These are phyloP conservation scores for Cariama cristata DNA, from an alignment of 2,113 vertebrate genomes.

Conservation along the genomic window DNA sequence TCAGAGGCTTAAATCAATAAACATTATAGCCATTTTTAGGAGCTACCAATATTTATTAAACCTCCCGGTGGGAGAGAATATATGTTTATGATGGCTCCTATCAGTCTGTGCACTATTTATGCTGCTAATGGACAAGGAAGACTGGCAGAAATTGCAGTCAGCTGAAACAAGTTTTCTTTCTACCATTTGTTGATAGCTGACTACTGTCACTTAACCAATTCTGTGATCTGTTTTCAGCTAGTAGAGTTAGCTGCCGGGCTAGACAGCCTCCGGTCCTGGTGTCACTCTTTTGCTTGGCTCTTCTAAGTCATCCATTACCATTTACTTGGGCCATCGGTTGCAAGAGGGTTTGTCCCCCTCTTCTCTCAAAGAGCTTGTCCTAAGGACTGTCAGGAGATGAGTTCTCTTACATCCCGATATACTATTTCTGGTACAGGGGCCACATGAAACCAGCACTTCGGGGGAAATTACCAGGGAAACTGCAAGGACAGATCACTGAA, in stretches of 20 bases:
- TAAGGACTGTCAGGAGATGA: background rate
- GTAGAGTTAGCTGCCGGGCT: background rate
- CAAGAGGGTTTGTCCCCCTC: background rate
- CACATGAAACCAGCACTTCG: background rate
- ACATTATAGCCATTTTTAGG: slow-evolving; percentile 56
- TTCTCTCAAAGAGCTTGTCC: background rate
- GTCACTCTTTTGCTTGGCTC: background rate
- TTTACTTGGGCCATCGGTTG: background rate
- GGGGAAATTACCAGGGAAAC: background rate
- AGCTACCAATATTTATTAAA: slow-evolving; percentile 49
- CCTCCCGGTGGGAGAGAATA: background rate
- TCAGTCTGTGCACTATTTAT: slow-evolving; percentile 16
- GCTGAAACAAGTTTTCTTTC: background rate
- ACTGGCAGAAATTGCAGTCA: background rate
- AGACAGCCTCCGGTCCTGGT: background rate
- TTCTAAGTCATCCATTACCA: background rate
- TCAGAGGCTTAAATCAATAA: slow-evolving; percentile 74
- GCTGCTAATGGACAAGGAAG: background rate
- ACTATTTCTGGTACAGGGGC: background rate
- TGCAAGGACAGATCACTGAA: background rate
- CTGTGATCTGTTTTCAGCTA: background rate
- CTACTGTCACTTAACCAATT: background rate
- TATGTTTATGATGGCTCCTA: slow-evolving; percentile 34
- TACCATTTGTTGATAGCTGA: background rate
- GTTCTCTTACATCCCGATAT: background rate